A percentile compares a stretch with the other conserved stretches of the same genome.
These are phyloP conservation scores for Meganola albula DNA, from an alignment of 2,888 invertebrate species.

Conservation along the genomic window DNA sequence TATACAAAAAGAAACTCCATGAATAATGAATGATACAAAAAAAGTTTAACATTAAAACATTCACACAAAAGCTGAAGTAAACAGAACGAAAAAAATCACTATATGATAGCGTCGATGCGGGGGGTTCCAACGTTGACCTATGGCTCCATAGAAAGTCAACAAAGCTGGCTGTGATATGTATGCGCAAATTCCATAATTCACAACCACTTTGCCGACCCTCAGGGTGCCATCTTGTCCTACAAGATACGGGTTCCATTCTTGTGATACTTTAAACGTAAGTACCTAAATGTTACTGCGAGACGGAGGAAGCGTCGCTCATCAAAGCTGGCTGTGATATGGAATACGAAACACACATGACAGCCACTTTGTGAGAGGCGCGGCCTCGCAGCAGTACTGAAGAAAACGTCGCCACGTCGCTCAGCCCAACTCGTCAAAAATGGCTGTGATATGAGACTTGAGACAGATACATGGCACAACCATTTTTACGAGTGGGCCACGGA, in stretches of 20 bases:
- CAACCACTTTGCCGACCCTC: conserved; percentile 88
- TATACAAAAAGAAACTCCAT: too few species aligned
- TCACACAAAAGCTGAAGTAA: too few species aligned
- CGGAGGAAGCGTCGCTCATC: conserved; percentile 92
- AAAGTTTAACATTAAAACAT: too few species aligned
- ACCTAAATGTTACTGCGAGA: too few species aligned
- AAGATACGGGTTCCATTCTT: too few species aligned
- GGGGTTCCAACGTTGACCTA: too few species aligned
- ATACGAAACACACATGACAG: conserved; percentile 84
- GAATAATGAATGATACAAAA: too few species aligned
- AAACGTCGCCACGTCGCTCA: conserved; percentile 61
- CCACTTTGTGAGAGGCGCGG: conserved; percentile 90
- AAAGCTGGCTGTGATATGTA: conserved; percentile 98
- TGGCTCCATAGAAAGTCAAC: conserved; percentile 45
- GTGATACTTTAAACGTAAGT: too few species aligned
- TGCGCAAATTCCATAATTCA: conserved; percentile 80
- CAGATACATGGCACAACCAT: conserved; percentile 84
- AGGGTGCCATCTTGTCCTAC: not conserved
- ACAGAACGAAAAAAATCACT: too few species aligned
- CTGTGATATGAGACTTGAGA: conserved; percentile 89
- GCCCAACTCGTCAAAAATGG: conserved; percentile 96
- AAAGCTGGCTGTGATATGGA: conserved; percentile 99
- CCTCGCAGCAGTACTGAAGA: conserved; percentile 1
- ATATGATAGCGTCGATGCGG: too few species aligned
- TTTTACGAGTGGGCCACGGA: conserved; percentile 83